Evolutionary conservation across 2,113 vertebrate genomes (phyloP), one percentile per base, ranked within the genome.

Genomic region (Malurus elegans): DNA sequence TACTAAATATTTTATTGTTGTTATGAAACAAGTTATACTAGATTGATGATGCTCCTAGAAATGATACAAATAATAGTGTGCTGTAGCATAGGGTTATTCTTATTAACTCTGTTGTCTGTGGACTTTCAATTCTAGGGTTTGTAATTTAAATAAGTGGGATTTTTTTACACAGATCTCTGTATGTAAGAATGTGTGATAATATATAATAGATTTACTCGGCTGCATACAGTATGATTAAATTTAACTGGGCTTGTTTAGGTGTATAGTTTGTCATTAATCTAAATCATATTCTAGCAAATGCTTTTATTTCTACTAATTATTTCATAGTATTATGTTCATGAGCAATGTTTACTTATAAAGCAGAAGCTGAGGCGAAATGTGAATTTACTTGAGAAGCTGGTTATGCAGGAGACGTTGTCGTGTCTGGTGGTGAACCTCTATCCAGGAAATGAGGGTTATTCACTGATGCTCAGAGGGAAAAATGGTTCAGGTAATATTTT

Each of bases 351-450:
- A 92, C 97, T 96, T 97, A 96, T 98, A 98, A 98, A 98, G 97
- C 97, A 99, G 99, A 99, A 99, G 97, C 98, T 99, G 97, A 99
- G 99, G 96, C 98, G 99, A 98, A 99, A 99, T 98, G 99, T 99
- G 97, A 99, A 99, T 97, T 98, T 99, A 95, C 98, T 99, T 96
- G 99, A 99, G 97, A 99, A 99, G 97, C 98, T 99, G 94, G 98
- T 99, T 91, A 99, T 99, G 98, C 99, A 99, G 96, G 99, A 99
- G 97, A 98, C 99, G 0, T 97, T 99, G 70, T 99, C 99, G 4
- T 99, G 99, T 97, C 98, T 99, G 85, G 99, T 99, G 89, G 99
- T 99, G 96, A 99, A 99, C 95, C 97, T 99, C 26, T 99, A 99
- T 96, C 99, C 99, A 29, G 99, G 99, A 97, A 99, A 99, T 75